Base-by-base conservation (phyloP, 2,888 invertebrate species). In the Sesia bembeciformis region DNA sequence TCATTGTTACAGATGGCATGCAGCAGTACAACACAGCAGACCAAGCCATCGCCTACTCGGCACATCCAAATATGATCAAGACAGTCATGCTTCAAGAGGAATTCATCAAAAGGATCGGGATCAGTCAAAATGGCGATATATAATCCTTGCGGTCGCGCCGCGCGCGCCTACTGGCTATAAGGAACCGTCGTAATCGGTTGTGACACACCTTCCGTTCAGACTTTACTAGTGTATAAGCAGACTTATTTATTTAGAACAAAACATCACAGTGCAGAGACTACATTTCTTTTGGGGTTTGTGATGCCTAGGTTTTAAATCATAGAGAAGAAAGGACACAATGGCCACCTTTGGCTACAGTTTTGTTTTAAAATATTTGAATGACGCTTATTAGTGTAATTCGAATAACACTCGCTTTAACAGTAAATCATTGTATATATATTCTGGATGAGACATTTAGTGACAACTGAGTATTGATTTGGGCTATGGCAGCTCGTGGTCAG, bases 71-170 rank as follows among this genome's bases (percentile, higher is more conserved):
- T 63, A 82, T 90, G 79, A 84, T 90, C 62, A 90, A 90, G 65
- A 89, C 89, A 41, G 90, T 90, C 58, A 90, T 90, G 90, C 78
- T 90, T 7, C 90, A 90, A 58, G 90, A 90, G 58, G 90, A 90
- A 57, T 90, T 90, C 72, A 89, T 90, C 67, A 90, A 90, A 79
- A 74, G 90, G 65, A 89, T 90, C 4, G 90, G 90, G 58, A 89
- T 90, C 58, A 89, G 88, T 79, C 90, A 90, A 76, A 90, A 90
- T 68, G 90, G 90, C 39, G 90, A 90, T 60, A 88, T 90, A 77
- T 90, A 89, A 89, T 87, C 85, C 84, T 79, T 78, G 64, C 84
- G 77, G 73, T 72, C 62, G 86, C 88, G 88, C 86, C 83, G 87
- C 53, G 87, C 84, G 88, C 88, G 88, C 78, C 87, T 86, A 68